Evolutionary conservation across 1,140 invertebrate species (phyloP).

Genomic region (Euborellia annulipes): DNA sequence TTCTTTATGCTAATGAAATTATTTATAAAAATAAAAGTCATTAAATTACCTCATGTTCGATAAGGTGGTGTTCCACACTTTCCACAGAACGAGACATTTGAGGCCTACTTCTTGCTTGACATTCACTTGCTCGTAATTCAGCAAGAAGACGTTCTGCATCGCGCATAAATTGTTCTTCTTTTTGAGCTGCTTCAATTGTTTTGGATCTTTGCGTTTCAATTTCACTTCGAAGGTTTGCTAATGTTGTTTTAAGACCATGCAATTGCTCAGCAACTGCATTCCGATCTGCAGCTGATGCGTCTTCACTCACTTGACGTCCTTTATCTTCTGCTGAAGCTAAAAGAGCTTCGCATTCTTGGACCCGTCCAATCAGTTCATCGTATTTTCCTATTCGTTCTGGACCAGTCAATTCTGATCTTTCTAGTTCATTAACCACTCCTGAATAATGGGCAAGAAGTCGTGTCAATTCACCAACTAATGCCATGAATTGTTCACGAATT

Average conservation of each 20-base stretch:
- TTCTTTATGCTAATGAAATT: no score
- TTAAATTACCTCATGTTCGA: conserved; percentile 47
- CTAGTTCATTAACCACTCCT: conserved; percentile 67
- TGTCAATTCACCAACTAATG: conserved; percentile 70
- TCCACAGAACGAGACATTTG: conserved; percentile 58
- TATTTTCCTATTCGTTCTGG: conserved; percentile 81
- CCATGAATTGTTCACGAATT: conserved; percentile 72
- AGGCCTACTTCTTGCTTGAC: conserved; percentile 62
- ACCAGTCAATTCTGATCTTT: conserved; percentile 57
- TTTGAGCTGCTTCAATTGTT: no score
- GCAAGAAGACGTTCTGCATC: conserved; percentile 70
- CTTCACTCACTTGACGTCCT: conserved; percentile 76
- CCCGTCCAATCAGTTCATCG: conserved; percentile 49
- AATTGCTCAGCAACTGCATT: conserved; percentile 76
- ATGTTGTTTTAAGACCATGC: conserved; percentile 69
- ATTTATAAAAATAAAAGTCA: conserved; percentile 1
- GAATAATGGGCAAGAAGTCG: conserved; percentile 76
- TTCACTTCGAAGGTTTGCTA: conserved; percentile 57
- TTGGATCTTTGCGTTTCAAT: conserved; percentile 57
- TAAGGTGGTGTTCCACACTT: conserved; percentile 64
- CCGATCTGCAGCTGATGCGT: conserved; percentile 68
- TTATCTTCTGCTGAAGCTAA: conserved; percentile 75
- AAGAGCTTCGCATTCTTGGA: conserved; percentile 73
- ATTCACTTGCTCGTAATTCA: conserved; percentile 71
- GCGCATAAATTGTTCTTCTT: conserved; percentile 66